Base-by-base conservation (phyloP, 2,888 invertebrate species). In the Synanthedon formicaeformis region DNA sequence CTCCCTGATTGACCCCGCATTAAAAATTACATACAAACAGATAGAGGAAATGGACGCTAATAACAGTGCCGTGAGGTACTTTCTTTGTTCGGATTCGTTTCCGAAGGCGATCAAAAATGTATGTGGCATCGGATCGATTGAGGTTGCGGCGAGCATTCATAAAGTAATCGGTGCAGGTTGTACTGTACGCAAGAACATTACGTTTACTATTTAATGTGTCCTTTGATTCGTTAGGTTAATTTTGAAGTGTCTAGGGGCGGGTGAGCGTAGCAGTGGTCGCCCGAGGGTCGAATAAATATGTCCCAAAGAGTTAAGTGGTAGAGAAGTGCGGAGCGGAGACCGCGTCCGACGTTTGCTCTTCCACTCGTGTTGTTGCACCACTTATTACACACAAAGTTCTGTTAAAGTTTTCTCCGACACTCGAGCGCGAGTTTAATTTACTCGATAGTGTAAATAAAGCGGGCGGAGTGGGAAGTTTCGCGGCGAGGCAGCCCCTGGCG, bases 361-460 rank as follows among this genome's bases (percentile, higher is more conserved):
- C 85, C 81, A 83, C 81, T 85, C 79, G 82, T 83, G 88, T 87
- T 86, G 87, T 87, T 88, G 86, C 87, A 86, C 87, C 86, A 88
- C 88, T 88, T 88, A 88, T 88, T 88, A 88, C 87, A 85, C 83
- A 85, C 85, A 82, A 88, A 87, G 86, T 87, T 87, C 85, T 74
- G 83, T 78, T 80, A 84, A 87, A 87, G 86, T 87, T 87, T 85
- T 75, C 81, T 78, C 83, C 80, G 75, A 78, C 85, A 81, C 85
- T 85, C 83, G 79, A 78, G 86, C 72, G 81, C 71, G 84, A 87
- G 88, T 87, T 88, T 88, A 88, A 88, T 88, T 88, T 88, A 88
- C 84, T 82, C 84, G 84, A 87, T 88, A 86, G 88, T 87, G 87
- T 88, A 88, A 88, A 88, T 88, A 88, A 88, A 87, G 83, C 84